These are phyloP conservation scores for Euthynnus affinis DNA, from an alignment of 2,797 vertebrate species.

Conservation along the genomic window DNA sequence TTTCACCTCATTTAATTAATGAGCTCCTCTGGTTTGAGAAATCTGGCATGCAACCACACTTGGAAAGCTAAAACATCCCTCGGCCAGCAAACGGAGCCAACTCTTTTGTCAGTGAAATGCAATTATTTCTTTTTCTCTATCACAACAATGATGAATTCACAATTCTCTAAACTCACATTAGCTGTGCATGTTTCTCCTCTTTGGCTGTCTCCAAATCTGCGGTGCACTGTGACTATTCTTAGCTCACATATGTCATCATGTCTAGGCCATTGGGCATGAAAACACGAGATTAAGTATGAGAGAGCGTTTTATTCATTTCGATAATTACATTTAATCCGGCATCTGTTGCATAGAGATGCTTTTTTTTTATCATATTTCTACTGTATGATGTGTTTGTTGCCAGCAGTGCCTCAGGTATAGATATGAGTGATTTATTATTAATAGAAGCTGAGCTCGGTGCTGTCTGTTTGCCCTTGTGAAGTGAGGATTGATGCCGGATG, in stretches of 20 bases:
- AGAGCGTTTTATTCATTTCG: slow-evolving; percentile 54
- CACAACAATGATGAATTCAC: slow-evolving; percentile 22
- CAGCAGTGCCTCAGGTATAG: slow-evolving; percentile 20
- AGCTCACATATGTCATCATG: slow-evolving; percentile 18
- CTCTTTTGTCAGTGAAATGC: slow-evolving; percentile 36
- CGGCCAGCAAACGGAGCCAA: slow-evolving; percentile 24
- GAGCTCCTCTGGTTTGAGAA: slow-evolving; percentile 48
- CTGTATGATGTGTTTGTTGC: slow-evolving; percentile 15
- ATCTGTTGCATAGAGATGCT: slow-evolving; percentile 53
- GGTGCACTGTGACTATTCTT: slow-evolving; percentile 26
- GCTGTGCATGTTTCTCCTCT: slow-evolving; percentile 5
- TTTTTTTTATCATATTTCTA: slow-evolving; percentile 23
- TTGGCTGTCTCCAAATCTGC: slow-evolving; percentile 1
- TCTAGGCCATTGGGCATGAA: slow-evolving; percentile 24
- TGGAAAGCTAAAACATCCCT: slow-evolving; percentile 39
- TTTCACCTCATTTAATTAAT: slow-evolving; percentile 62
- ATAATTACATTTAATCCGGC: slow-evolving; percentile 64
- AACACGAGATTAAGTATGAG: slow-evolving; percentile 45
- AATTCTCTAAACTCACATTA: slow-evolving; percentile 4
- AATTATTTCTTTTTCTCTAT: slow-evolving; percentile 38
- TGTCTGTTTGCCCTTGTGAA: slow-evolving; percentile 20
- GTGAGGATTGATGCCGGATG: slow-evolving; percentile 14
- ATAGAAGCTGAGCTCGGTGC: slow-evolving; percentile 8
- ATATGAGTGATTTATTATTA: slow-evolving; percentile 10
- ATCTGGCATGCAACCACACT: slow-evolving; percentile 42